A percentile compares a stretch with the other conserved stretches of the same genome.
These are phyloP conservation scores for Steromphala cineraria DNA, from an alignment of 2,888 invertebrate genomes.

Conservation along the genomic window DNA sequence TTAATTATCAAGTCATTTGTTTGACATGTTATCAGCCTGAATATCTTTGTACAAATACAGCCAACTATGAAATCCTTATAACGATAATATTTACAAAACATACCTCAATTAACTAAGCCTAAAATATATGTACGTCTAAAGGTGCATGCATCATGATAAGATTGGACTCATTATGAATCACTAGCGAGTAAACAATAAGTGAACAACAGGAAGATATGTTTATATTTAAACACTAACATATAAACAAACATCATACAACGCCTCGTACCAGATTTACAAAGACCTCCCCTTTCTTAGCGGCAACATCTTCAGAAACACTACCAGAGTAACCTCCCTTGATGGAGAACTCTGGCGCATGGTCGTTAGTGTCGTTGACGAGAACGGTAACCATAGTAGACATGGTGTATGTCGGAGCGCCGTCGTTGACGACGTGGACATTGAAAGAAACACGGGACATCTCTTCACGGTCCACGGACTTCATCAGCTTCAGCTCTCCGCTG, in stretches of 20 bases:
- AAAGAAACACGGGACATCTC: neutral
- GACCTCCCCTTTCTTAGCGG: neutral
- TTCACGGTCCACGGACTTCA: slow-evolving; percentile 13
- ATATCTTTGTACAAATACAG: no score
- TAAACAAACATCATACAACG: neutral
- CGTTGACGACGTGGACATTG: slow-evolving; percentile 19
- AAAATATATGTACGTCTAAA: no score
- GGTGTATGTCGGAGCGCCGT: slow-evolving; percentile 26
- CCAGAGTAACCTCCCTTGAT: slow-evolving; percentile 27
- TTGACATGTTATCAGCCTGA: no score
- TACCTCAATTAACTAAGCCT: no score
- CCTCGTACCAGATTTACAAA: slow-evolving; percentile 7
- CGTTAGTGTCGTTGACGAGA: slow-evolving; percentile 22
- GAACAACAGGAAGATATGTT: no score
- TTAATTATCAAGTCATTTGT: no score
- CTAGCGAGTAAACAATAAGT: no score
- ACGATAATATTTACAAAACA: no score
- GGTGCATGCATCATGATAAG: no score
- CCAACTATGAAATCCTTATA: no score
- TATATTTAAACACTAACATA: no score
- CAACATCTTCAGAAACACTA: slow-evolving; percentile 21
- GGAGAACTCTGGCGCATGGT: slow-evolving; percentile 17
- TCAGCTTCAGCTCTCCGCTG: slow-evolving; percentile 14
- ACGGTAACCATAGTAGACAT: slow-evolving; percentile 24
- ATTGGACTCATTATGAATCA: no score